phyloP scores from a whole-genome alignment of 2,888 invertebrate species.

The Spialia ferax region DNA sequence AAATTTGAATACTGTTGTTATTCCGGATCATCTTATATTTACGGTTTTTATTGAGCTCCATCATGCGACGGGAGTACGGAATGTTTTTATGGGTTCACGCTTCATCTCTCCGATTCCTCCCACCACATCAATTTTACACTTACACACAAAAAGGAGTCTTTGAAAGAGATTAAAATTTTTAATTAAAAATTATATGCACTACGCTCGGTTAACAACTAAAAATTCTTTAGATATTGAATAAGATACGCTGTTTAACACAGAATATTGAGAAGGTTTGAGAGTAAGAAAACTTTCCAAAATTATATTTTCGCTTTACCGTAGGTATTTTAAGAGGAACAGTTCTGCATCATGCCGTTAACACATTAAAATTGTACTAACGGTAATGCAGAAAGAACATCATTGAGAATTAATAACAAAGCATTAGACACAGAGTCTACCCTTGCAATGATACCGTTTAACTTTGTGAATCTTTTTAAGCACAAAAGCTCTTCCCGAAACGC shows the following conservation, averaged over 20 bases:
- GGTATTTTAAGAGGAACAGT: background rate
- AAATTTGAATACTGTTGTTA: slow-evolving; percentile 84
- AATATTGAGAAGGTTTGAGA: background rate
- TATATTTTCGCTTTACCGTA: too few relatives aligned
- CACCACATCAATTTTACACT: slow-evolving; percentile 69
- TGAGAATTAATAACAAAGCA: slow-evolving; percentile 60
- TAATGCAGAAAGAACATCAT: slow-evolving; percentile 44
- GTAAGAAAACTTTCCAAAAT: background rate
- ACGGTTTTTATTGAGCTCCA: slow-evolving; percentile 72
- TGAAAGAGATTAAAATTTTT: slow-evolving; percentile 38
- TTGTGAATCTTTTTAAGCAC: slow-evolving; percentile 67
- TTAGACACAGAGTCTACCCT: slow-evolving; percentile 58
- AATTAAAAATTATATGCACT: slow-evolving; percentile 45
- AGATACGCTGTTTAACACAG: slow-evolving; percentile 21
- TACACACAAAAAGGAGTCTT: slow-evolving; percentile 33
- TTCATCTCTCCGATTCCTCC: slow-evolving; percentile 58
- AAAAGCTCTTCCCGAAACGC: slow-evolving; percentile 73
- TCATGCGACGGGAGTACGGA: slow-evolving; percentile 79
- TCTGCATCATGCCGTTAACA: background rate
- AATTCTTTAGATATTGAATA: slow-evolving; percentile 17
- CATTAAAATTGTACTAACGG: slow-evolving; percentile 28
- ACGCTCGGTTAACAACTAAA: slow-evolving; percentile 32
- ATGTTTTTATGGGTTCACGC: slow-evolving; percentile 81
- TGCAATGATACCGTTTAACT: slow-evolving; percentile 53
- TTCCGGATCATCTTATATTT: slow-evolving; percentile 74